Percentiles rank a stretch among this genome's conserved stretches.
phyloP scores from a whole-genome alignment of 2,797 vertebrate genomes.

The Intellagama lesueurii region DNA sequence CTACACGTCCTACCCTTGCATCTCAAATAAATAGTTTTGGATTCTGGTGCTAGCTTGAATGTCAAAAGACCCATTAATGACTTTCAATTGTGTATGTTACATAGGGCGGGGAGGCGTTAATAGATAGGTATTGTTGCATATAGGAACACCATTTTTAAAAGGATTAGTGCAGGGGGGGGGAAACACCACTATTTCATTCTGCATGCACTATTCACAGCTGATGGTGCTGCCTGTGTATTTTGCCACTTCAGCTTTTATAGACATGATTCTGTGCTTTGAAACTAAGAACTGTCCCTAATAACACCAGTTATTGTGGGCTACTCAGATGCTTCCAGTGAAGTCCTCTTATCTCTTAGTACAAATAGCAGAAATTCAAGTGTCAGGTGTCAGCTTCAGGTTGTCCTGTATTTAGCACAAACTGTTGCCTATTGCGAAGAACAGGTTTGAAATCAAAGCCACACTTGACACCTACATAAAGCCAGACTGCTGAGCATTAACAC shows the following conservation, averaged over 20 bases:
- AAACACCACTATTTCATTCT: neutral
- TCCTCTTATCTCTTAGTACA: neutral
- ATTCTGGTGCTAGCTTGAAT: neutral
- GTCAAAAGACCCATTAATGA: neutral
- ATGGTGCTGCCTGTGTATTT: neutral
- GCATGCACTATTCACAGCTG: neutral
- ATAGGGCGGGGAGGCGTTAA: neutral
- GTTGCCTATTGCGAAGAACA: conserved; percentile 18
- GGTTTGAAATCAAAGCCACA: conserved; percentile 35
- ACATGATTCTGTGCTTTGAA: neutral
- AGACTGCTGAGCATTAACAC: neutral
- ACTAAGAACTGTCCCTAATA: neutral
- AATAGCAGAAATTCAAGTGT: neutral
- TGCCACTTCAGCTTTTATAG: neutral
- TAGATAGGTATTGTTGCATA: neutral
- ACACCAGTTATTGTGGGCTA: neutral
- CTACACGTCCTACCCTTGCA: neutral
- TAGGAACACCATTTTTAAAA: neutral
- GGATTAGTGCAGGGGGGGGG: neutral
- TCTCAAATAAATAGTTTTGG: neutral
- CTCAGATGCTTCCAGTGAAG: neutral
- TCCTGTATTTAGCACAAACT: neutral
- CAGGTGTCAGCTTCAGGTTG: neutral
- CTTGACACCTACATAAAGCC: neutral
- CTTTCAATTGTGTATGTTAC: neutral